A percentile compares a stretch with the other conserved stretches of the same genome.
These are phyloP conservation scores for Bucco capensis DNA, from an alignment of 2,113 vertebrate genomes.

Conservation along the genomic window DNA sequence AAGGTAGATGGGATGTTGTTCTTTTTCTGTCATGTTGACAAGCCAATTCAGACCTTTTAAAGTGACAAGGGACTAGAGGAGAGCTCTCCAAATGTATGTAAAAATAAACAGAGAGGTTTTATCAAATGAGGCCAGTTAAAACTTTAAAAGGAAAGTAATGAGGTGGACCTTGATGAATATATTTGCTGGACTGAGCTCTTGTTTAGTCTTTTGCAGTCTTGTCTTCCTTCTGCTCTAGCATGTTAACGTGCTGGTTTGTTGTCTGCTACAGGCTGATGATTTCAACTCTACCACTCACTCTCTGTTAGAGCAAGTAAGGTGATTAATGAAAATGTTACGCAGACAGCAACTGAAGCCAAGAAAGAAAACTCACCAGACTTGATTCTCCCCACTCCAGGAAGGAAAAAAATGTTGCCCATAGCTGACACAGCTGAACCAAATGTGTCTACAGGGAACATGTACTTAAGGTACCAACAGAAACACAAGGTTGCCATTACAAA, in stretches of 20 bases:
- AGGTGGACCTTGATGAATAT: background rate
- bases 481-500: background rate
- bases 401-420: background rate
- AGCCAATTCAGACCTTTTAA: background rate
- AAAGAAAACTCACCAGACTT: background rate
- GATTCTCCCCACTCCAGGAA: background rate
- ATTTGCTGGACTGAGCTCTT: background rate
- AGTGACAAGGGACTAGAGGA: background rate
- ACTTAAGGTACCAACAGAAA: background rate
- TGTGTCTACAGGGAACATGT: background rate
- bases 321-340: conserved; percentile 38
- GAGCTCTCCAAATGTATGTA: background rate
- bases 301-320: background rate
- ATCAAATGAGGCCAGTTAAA: background rate
- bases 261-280: background rate
- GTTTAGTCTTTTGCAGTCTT: background rate
- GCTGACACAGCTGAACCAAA: background rate
- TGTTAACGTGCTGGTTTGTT: background rate
- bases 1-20: background rate
- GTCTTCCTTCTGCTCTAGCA: background rate
- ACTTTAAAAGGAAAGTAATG: background rate
- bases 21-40: background rate
- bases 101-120: background rate
- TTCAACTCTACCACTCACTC: background rate
- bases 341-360: conserved; percentile 23